phyloP scores from a whole-genome alignment of 2,888 invertebrate species.

The Mythimna loreyi region DNA sequence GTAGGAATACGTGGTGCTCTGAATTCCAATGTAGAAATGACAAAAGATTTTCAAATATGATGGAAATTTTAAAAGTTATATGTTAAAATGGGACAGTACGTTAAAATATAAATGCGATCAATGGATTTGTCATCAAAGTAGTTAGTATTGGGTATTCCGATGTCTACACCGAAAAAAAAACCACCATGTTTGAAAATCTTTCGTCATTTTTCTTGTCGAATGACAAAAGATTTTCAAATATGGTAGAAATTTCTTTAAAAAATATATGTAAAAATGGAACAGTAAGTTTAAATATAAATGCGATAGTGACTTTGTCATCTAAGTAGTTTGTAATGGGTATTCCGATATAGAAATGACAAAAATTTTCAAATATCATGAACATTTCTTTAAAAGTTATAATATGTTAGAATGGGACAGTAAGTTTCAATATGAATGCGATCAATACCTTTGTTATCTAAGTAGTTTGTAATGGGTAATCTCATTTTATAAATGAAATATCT shows the following conservation, averaged over 20 bases:
- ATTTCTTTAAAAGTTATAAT: neutral
- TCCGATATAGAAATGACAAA: conserved; percentile 48
- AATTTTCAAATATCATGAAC: conserved; percentile 42
- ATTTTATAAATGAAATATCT: neutral
- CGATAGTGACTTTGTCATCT: neutral
- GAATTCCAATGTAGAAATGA: conserved; percentile 52
- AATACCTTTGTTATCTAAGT: too few relatives aligned
- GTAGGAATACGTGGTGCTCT: conserved; percentile 40
- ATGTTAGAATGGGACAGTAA: conserved; percentile 4
- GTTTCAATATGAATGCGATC: neutral
- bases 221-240: conserved; percentile 52
- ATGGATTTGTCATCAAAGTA: too few relatives aligned
- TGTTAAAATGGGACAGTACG: conserved; percentile 1
- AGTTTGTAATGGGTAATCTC: neutral
- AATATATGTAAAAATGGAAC: neutral
- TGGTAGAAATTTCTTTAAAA: conserved; percentile 10
- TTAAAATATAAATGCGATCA: neutral
- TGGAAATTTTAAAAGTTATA: conserved; percentile 6
- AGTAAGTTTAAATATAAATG: neutral
- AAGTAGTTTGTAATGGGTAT: too few relatives aligned
- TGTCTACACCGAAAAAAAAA: too few relatives aligned
- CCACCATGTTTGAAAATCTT: too few relatives aligned
- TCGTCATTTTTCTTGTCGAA: too few relatives aligned
- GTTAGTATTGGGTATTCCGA: too few relatives aligned
- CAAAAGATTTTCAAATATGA: conserved; percentile 47